Percentiles rank a stretch among this genome's conserved stretches.
Evolutionary conservation across 2,113 vertebrate genomes (phyloP).

Genomic region (Pterocles burchelli): DNA sequence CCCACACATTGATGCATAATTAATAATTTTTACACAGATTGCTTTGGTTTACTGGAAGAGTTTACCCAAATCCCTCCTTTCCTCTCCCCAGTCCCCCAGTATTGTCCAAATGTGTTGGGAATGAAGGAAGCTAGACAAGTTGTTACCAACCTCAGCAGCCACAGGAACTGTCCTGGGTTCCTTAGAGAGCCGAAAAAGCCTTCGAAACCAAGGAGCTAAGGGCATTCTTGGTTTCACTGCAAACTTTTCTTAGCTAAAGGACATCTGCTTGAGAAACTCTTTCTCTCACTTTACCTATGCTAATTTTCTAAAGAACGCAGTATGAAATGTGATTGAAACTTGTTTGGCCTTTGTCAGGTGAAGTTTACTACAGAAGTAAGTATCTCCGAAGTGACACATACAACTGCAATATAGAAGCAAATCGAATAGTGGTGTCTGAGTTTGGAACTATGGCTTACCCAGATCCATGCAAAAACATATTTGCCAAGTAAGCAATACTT

Average conservation of each 20-base stretch:
- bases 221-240: background rate
- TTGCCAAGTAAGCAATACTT: conserved; percentile 83
- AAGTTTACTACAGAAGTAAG: conserved; percentile 91
- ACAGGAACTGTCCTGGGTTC: background rate
- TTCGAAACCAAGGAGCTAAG: background rate
- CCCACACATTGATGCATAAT: background rate
- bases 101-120: background rate
- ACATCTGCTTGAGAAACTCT: background rate
- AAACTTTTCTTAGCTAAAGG: background rate
- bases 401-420: conserved; percentile 82
- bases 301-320: background rate
- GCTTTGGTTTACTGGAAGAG: background rate
- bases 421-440: conserved; percentile 91
- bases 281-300: background rate
- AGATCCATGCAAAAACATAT: conserved; percentile 95
- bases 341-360: conserved; percentile 75
- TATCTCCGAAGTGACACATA: conserved; percentile 90
- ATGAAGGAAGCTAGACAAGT: background rate
- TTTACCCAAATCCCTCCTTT: background rate
- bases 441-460: conserved; percentile 95
- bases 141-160: background rate
- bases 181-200: background rate
- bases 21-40: background rate
- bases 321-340: background rate
- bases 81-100: background rate